A percentile compares a stretch with the other conserved stretches of the same genome.
These are phyloP conservation scores for Dolichopus griseipennis DNA, from an alignment of 2,888 invertebrate genomes.

Conservation along the genomic window DNA sequence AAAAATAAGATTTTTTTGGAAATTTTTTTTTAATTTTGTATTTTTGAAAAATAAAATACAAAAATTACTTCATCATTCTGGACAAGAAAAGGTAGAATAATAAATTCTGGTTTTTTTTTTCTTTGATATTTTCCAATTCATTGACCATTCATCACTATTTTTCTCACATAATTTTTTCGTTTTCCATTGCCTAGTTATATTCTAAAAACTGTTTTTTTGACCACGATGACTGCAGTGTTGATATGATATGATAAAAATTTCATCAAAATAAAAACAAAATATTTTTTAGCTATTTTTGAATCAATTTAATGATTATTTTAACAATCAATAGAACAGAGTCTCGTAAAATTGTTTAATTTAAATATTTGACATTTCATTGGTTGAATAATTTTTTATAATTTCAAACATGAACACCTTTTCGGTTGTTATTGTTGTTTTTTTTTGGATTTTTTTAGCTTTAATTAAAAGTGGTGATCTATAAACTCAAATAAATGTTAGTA, in stretches of 20 bases:
- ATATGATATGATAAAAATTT: neutral
- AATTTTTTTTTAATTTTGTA: neutral
- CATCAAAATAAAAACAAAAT: neutral
- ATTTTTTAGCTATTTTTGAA: neutral
- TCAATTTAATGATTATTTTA: neutral
- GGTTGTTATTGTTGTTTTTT: too few species aligned
- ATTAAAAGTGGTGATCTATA: too few species aligned
- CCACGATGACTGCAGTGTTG: neutral
- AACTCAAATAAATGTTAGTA: too few species aligned
- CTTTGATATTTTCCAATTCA: neutral
- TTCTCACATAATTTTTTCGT: neutral
- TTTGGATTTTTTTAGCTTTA: too few species aligned
- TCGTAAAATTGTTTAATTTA: too few species aligned
- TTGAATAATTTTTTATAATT: too few species aligned
- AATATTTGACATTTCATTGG: too few species aligned
- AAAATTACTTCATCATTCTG: neutral
- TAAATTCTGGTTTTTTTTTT: neutral
- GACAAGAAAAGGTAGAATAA: slow-evolving; percentile 1
- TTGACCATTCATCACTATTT: slow-evolving; percentile 4
- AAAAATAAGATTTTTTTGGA: neutral
- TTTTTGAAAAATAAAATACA: neutral
- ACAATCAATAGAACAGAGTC: neutral
- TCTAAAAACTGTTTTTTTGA: too few species aligned
- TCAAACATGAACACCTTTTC: too few species aligned
- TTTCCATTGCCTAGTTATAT: neutral